Percentiles rank a stretch among this genome's conserved stretches.
Evolutionary conservation across 1,140 invertebrate species (phyloP).

Genomic region (Gryllus bimaculatus): DNA sequence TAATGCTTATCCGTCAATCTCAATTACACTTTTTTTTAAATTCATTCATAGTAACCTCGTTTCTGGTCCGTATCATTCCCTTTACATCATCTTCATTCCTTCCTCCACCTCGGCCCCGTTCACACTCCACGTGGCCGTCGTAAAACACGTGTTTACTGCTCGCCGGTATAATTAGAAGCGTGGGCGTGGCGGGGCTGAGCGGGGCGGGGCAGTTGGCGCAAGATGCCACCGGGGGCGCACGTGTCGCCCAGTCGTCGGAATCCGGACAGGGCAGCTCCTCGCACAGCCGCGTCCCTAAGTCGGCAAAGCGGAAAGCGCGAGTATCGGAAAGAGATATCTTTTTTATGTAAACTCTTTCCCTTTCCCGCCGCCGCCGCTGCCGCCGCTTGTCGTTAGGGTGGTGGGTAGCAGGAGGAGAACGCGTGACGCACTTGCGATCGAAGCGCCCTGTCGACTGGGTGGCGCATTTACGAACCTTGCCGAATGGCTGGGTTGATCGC

Average conservation of each 20-base stretch:
- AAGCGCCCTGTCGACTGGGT: background rate
- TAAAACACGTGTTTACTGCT: background rate
- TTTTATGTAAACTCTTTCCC: background rate
- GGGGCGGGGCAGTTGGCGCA: background rate
- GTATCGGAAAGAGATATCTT: background rate
- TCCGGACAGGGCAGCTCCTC: no score
- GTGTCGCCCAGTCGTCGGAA: background rate
- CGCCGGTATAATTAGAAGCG: background rate
- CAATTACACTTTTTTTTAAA: no score
- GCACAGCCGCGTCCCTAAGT: no score
- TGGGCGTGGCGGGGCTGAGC: no score
- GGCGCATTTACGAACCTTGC: background rate
- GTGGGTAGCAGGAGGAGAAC: background rate
- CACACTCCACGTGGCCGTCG: background rate
- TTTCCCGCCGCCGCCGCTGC: no score
- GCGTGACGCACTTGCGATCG: background rate
- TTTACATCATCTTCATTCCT: no score
- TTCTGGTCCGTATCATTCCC: no score
- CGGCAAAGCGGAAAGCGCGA: no score
- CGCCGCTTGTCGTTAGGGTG: background rate
- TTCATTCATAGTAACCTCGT: no score
- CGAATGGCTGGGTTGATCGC: no score
- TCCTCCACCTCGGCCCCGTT: no score
- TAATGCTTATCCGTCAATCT: no score
- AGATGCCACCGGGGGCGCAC: background rate